Evolutionary conservation across 2,113 vertebrate genomes (phyloP).

Genomic region (Oxyruncus cristatus): DNA sequence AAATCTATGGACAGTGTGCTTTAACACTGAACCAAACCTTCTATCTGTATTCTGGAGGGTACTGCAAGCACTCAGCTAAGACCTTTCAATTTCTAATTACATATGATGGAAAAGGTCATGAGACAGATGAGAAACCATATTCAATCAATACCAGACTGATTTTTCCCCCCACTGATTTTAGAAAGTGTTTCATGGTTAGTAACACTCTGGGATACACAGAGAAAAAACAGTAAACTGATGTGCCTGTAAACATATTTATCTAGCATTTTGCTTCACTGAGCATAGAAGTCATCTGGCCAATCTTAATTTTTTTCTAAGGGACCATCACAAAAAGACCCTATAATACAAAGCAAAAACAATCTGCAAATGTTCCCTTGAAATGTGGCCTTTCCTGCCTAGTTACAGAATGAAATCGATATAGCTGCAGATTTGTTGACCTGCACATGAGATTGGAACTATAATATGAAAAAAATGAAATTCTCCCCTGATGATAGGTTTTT

Average conservation of each 20-base stretch:
- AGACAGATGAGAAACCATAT: slow-evolving; percentile 48
- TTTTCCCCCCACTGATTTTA: slow-evolving; percentile 4
- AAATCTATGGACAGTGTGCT: background rate
- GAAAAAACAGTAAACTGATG: slow-evolving; percentile 44
- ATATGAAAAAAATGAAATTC: slow-evolving; percentile 56
- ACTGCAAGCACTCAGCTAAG: background rate
- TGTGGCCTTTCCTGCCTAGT: slow-evolving; percentile 63
- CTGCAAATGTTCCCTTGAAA: slow-evolving; percentile 69
- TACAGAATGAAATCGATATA: slow-evolving; percentile 68
- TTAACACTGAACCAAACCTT: background rate
- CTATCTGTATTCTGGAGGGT: slow-evolving; percentile 33
- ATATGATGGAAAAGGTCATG: slow-evolving; percentile 47
- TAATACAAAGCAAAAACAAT: slow-evolving; percentile 61
- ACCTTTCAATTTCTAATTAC: slow-evolving; percentile 63
- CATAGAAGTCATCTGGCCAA: slow-evolving; percentile 52
- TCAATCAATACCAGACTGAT: slow-evolving; percentile 41
- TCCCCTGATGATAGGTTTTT: slow-evolving; percentile 57
- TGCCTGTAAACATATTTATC: slow-evolving; percentile 57
- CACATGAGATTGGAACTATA: slow-evolving; percentile 57
- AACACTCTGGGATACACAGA: slow-evolving; percentile 30
- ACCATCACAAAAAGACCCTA: slow-evolving; percentile 39
- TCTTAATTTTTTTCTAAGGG: slow-evolving; percentile 57
- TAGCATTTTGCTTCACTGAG: slow-evolving; percentile 66
- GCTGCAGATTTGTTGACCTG: slow-evolving; percentile 72
- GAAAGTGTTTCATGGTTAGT: slow-evolving; percentile 31